Percentiles rank a stretch among this genome's conserved stretches.
Conservation (phyloP, 2,797 vertebrate species). For the Falco peregrinus region DNA sequence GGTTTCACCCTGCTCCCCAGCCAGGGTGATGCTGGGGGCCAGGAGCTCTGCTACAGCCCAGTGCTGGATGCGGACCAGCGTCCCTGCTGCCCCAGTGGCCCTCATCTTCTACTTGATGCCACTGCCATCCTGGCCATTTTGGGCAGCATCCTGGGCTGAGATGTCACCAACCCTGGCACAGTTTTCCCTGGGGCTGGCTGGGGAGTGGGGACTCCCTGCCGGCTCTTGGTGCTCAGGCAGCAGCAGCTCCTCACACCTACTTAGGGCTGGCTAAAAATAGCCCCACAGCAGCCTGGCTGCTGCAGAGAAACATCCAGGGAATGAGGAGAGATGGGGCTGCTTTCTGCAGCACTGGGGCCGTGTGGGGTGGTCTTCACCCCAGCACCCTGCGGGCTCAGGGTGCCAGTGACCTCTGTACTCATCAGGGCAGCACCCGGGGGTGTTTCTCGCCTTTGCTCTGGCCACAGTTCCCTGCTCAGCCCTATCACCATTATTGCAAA, state of each 20-base stretch:
- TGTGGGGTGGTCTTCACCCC: fast-evolving
- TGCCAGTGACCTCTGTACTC: neutral
- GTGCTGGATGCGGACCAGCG: neutral
- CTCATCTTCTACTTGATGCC: neutral
- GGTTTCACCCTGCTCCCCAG: neutral
- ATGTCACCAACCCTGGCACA: neutral
- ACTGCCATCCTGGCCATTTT: fast-evolving
- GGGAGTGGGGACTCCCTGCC: fast-evolving
- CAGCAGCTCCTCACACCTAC: neutral
- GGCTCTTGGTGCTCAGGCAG: neutral
- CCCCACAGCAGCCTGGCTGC: neutral
- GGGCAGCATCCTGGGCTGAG: neutral
- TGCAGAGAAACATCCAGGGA: neutral
- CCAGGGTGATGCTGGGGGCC: neutral
- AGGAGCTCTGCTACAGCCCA: neutral
- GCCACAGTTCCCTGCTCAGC: fast-evolving
- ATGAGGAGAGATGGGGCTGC: neutral
- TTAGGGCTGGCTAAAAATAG: neutral
- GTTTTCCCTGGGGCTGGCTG: neutral
- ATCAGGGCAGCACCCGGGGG: neutral
- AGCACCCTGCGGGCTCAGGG: fast-evolving
- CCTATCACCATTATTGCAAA: neutral
- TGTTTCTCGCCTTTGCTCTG: neutral
- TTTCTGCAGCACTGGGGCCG: fast-evolving
- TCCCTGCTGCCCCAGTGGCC: neutral